phyloP scores from a whole-genome alignment of 2,888 invertebrate genomes.

The Drosophila quinaria region DNA sequence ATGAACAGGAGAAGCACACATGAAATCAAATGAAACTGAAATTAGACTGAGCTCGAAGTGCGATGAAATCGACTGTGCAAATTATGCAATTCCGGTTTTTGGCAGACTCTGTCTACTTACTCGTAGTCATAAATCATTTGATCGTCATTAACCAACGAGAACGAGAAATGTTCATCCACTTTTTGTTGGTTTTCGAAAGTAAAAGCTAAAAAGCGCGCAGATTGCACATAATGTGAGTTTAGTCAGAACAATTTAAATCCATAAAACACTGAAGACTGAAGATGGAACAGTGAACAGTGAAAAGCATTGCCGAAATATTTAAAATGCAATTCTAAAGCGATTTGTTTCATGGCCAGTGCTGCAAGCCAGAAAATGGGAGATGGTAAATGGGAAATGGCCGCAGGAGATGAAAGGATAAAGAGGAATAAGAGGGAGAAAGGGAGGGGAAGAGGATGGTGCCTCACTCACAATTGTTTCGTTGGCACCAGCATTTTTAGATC shows the following conservation, averaged over 20 bases:
- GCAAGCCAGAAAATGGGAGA: constrained; percentile 17
- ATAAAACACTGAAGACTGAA: neutral
- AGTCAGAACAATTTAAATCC: constrained; percentile 3
- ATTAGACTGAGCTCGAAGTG: constrained; percentile 25
- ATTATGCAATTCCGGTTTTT: constrained; percentile 45
- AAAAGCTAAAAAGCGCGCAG: constrained; percentile 57
- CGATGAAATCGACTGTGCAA: constrained; percentile 60
- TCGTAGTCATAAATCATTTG: constrained; percentile 49
- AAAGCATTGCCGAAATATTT: constrained; percentile 67
- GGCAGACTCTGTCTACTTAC: constrained; percentile 22
- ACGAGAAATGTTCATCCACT: constrained; percentile 10
- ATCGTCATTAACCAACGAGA: constrained; percentile 32
- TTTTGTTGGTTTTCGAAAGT: constrained; percentile 16
- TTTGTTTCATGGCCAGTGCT: constrained; percentile 66
- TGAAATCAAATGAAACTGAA: constrained; percentile 12
- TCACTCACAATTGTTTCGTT: constrained; percentile 63
- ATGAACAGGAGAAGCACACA: constrained; percentile 8
- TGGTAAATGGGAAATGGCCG: neutral
- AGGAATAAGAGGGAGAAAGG: neutral
- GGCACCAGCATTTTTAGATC: constrained; percentile 61
- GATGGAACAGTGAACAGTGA: constrained; percentile 16
- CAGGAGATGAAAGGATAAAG: neutral
- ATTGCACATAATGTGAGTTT: constrained; percentile 36
- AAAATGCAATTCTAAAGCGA: constrained; percentile 76
- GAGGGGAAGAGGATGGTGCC: neutral